Evolutionary conservation across 1,140 invertebrate genomes (phyloP).

Genomic region (Solen grandis): DNA sequence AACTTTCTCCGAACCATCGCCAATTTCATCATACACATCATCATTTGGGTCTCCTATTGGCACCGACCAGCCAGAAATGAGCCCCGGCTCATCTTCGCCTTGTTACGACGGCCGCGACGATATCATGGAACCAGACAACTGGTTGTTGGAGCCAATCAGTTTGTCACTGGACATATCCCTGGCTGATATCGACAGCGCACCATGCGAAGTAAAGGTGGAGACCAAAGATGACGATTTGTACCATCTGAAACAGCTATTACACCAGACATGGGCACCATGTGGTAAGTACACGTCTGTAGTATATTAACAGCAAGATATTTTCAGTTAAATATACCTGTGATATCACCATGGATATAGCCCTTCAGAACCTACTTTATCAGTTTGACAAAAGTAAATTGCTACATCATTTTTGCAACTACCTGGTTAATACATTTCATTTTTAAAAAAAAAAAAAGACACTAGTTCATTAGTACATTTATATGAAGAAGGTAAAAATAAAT

Average conservation of each 20-base stretch:
- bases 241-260: constrained; percentile 71
- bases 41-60: constrained; percentile 41
- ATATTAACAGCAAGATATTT: background rate
- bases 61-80: constrained; percentile 53
- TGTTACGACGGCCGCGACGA: constrained; percentile 58
- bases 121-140: constrained; percentile 57
- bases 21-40: constrained; percentile 45
- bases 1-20: constrained; percentile 34
- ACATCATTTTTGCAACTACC: background rate
- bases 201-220: constrained; percentile 35
- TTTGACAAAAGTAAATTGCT: background rate
- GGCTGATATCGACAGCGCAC: constrained; percentile 35
- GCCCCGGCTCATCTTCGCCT: constrained; percentile 55
- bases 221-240: constrained; percentile 65
- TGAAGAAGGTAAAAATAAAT: background rate
- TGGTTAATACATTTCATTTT: background rate
- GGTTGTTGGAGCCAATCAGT: constrained; percentile 59
- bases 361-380: background rate
- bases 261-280: constrained; percentile 64
- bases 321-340: background rate
- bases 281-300: constrained; percentile 57
- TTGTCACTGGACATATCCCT: constrained; percentile 54
- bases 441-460: background rate
- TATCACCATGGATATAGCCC: background rate
- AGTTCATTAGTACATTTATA: no score